A percentile compares a stretch with the other conserved stretches of the same genome.
phyloP scores from a whole-genome alignment of 2,888 invertebrate species.

The Lepas anatifera region DNA sequence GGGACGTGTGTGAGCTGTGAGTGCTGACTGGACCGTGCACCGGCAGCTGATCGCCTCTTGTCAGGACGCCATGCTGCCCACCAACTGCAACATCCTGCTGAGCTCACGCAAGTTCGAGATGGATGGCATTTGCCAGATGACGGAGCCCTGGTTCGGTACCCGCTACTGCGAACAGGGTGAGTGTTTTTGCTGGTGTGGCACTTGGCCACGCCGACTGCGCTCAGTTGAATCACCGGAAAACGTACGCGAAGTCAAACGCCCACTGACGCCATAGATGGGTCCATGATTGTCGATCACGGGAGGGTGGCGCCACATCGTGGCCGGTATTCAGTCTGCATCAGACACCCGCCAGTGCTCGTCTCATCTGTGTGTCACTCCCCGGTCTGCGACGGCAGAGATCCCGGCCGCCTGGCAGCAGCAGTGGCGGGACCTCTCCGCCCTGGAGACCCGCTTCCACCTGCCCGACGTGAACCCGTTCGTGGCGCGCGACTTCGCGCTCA shows the following conservation, averaged over 20 bases:
- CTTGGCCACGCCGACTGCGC: no score
- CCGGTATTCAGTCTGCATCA: no score
- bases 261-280: no score
- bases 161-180: conserved; percentile 52
- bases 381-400: conserved; percentile 38
- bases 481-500: conserved; percentile 52
- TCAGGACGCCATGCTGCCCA: conserved; percentile 47
- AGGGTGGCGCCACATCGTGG: no score
- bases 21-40: no score
- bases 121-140: conserved; percentile 44
- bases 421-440: conserved; percentile 44
- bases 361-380: no score
- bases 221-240: no score
- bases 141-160: conserved; percentile 74
- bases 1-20: no score
- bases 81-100: conserved; percentile 56
- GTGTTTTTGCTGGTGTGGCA: no score
- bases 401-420: conserved; percentile 48
- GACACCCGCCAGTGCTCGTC: no score
- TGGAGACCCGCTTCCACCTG: conserved; percentile 48
- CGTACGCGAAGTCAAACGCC: no score
- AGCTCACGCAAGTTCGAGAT: conserved; percentile 47
- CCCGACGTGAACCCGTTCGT: conserved; percentile 61
- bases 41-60: conserved; percentile 46
- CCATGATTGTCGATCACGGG: no score